Conservation (phyloP, 2,113 vertebrate species). For the Puntigrus tetrazona region DNA sequence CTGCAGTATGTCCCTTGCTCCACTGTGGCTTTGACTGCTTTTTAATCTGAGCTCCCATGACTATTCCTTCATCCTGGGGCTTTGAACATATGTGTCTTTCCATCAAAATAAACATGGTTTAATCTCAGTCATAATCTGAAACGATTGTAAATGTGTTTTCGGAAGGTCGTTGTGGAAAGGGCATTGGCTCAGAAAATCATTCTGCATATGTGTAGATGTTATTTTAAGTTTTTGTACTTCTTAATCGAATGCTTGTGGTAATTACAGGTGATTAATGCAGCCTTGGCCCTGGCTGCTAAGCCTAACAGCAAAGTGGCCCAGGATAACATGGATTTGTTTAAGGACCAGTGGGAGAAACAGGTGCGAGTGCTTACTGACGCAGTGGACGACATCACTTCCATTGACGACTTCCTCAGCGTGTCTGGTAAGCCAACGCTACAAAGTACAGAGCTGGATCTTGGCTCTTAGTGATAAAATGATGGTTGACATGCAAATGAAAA, state of each 20-base stretch:
- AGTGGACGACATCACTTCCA: constrained; percentile 98
- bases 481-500: not conserved
- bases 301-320: constrained; percentile 98
- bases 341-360: constrained; percentile 98
- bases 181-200: constrained; percentile 53
- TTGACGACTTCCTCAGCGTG: constrained; percentile 97
- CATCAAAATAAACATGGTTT: constrained; percentile 51
- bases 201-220: constrained; percentile 61
- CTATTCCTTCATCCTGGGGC: constrained; percentile 61
- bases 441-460: not conserved
- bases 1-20: not conserved
- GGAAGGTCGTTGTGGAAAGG: too few relatives aligned
- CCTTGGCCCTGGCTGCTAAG: constrained; percentile 94
- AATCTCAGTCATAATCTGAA: constrained; percentile 54
- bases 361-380: constrained; percentile 95
- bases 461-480: not conserved
- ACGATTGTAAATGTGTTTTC: constrained; percentile 52
- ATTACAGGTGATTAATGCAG: constrained; percentile 97
- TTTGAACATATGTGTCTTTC: constrained; percentile 56
- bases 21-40: constrained; percentile 17
- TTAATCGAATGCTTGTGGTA: constrained; percentile 68
- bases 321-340: constrained; percentile 99
- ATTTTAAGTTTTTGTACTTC: constrained; percentile 48
- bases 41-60: constrained; percentile 65
- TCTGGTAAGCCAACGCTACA: constrained; percentile 81